phyloP scores from a whole-genome alignment of 2,113 vertebrate species.

The Acinonyx jubatus region DNA sequence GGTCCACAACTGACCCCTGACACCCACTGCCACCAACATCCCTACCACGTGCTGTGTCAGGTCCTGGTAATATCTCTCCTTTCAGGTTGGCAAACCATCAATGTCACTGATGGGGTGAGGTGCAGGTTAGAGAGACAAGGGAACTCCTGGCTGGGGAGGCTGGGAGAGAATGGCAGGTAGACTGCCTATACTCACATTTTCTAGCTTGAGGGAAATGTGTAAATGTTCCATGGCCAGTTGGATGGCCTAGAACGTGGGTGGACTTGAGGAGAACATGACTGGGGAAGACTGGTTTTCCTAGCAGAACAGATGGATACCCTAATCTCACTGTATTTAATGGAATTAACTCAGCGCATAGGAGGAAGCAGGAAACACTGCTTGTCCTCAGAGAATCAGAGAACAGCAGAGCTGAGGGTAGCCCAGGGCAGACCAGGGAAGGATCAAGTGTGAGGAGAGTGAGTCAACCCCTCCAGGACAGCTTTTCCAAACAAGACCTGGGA shows the following conservation, averaged over 20 bases:
- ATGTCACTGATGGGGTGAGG: background rate
- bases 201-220: background rate
- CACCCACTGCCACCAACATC: background rate
- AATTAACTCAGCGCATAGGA: background rate
- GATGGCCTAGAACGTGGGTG: background rate
- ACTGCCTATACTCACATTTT: background rate
- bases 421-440: background rate
- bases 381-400: background rate
- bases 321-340: background rate
- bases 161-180: background rate
- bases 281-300: background rate
- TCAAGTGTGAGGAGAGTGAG: background rate
- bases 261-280: background rate
- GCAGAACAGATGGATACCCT: background rate
- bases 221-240: background rate
- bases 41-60: background rate
- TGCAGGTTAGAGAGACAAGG: background rate
- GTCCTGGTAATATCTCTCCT: background rate
- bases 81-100: background rate
- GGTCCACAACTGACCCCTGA: background rate
- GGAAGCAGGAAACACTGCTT: background rate
- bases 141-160: background rate
- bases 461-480: background rate
- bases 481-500: background rate
- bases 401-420: background rate